Conservation (phyloP, 2,888 invertebrate genomes). For the Heliconius ethilla region DNA sequence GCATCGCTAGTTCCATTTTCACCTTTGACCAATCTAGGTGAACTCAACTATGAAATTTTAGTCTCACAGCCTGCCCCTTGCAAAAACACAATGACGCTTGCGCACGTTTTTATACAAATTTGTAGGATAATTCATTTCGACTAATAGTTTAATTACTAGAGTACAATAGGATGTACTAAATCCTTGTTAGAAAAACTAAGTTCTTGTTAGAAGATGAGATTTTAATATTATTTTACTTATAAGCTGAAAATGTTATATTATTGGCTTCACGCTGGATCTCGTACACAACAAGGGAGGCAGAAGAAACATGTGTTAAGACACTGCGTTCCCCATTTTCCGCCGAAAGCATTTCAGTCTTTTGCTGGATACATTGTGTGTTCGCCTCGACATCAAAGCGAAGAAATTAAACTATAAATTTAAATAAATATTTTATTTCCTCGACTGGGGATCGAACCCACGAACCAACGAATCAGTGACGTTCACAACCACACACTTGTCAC, state of each 20-base stretch:
- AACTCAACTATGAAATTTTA: conserved; percentile 37
- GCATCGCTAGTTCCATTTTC: conserved; percentile 45
- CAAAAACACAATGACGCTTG: conserved; percentile 28
- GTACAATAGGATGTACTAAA: not conserved
- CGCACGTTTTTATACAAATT: conserved; percentile 8
- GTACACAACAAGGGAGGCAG: too few species aligned
- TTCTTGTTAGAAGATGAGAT: not conserved
- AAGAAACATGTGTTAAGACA: too few species aligned
- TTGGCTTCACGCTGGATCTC: too few species aligned
- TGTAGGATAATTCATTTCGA: not conserved
- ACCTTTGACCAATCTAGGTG: conserved; percentile 44
- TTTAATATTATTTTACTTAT: not conserved
- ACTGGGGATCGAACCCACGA: too few species aligned
- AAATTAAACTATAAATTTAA: too few species aligned
- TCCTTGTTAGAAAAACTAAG: not conserved
- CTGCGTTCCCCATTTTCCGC: too few species aligned
- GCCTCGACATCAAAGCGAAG: too few species aligned
- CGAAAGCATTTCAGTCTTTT: too few species aligned
- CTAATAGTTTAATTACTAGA: not conserved
- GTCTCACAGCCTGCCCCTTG: conserved; percentile 17
- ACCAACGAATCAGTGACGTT: too few species aligned
- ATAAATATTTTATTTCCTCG: too few species aligned
- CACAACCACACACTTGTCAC: too few species aligned
- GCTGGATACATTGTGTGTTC: too few species aligned
- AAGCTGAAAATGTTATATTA: not conserved